Evolutionary conservation across 2,888 invertebrate genomes (phyloP).

Genomic region (Leucozona laternaria): DNA sequence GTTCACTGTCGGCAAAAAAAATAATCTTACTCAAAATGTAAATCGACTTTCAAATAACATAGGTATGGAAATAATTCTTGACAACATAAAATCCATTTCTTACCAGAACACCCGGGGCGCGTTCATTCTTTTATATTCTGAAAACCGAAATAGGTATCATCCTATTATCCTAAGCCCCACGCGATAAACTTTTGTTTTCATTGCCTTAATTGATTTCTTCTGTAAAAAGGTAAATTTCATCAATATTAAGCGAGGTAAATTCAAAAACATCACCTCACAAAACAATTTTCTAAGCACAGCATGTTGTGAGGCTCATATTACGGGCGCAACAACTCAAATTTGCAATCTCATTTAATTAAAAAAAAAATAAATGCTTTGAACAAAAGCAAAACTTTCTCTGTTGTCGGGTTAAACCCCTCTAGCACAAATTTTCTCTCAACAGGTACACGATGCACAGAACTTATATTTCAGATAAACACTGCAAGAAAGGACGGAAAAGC

Average conservation of each 20-base stretch:
- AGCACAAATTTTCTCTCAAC: conserved; percentile 24
- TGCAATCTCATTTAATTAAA: conserved; percentile 6
- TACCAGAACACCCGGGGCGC: not conserved
- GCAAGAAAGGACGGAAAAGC: conserved; percentile 65
- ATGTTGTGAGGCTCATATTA: not conserved
- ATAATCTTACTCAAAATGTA: not conserved
- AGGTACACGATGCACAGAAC: conserved; percentile 27
- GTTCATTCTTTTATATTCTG: not conserved
- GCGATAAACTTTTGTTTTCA: not conserved
- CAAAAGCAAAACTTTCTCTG: not conserved
- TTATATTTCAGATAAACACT: conserved; percentile 29
- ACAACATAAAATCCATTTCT: not conserved
- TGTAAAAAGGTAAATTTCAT: conserved; percentile 4
- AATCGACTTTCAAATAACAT: not conserved
- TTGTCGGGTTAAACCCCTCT: not conserved
- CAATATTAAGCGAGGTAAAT: not conserved
- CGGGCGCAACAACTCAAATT: conserved; percentile 7
- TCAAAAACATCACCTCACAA: not conserved
- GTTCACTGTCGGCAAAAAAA: no score
- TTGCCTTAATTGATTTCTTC: not conserved
- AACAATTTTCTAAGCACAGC: not conserved
- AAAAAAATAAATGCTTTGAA: not conserved
- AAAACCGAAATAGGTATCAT: not conserved
- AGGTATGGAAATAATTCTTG: not conserved
- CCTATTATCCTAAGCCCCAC: not conserved